phyloP scores from a whole-genome alignment of 2,888 invertebrate genomes.

The Oegoconia quadripuncta region DNA sequence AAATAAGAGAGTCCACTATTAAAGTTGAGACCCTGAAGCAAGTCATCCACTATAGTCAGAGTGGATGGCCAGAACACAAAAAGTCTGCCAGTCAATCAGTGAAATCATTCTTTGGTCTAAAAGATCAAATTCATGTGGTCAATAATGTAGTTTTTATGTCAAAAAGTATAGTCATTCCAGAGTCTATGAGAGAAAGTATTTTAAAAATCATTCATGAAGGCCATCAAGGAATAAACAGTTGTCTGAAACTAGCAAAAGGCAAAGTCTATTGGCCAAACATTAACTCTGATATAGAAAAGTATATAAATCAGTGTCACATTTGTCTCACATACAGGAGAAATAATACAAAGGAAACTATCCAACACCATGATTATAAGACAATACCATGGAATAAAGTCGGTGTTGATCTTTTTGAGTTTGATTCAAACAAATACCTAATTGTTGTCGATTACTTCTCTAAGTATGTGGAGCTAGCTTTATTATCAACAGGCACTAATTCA shows the following conservation, averaged over 20 bases:
- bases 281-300: conserved; percentile 17
- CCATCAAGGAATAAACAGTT: conserved; percentile 16
- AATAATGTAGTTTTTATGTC: conserved; percentile 11
- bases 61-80: conserved; percentile 17
- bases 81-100: conserved; percentile 3
- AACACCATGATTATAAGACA: neutral
- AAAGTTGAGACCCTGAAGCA: neutral
- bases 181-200: conserved; percentile 4
- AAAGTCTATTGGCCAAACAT: conserved; percentile 18
- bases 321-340: conserved; percentile 13
- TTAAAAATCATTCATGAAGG: conserved; percentile 8
- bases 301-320: conserved; percentile 12
- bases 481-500: neutral
- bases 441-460: conserved; percentile 16
- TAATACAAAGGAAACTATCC: conserved; percentile 7
- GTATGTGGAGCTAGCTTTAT: conserved; percentile 6
- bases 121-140: conserved; percentile 13
- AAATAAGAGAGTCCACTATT: conserved; percentile 2
- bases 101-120: conserved; percentile 9
- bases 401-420: conserved; percentile 14
- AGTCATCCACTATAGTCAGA: conserved; percentile 13
- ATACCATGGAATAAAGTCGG: conserved; percentile 18
- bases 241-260: conserved; percentile 6
- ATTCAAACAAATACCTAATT: conserved; percentile 13
- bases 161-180: conserved; percentile 13